Base-by-base conservation (phyloP, 2,797 vertebrate species). In the Salarias fasciatus region DNA sequence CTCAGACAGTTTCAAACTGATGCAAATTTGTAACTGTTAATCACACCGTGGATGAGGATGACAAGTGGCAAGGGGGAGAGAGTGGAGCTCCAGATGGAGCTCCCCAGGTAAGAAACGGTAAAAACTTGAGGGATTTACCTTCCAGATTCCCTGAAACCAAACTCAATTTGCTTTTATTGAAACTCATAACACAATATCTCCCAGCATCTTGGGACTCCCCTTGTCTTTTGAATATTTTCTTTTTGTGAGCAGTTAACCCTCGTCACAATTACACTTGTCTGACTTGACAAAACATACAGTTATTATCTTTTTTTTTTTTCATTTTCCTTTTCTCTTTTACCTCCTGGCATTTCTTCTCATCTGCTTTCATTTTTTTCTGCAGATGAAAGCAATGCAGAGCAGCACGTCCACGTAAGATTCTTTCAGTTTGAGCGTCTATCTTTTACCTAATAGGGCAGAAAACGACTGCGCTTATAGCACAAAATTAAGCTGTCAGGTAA, bases 1-100 rank as follows among this genome's bases (percentile, higher is more conserved):
- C 53, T 56, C 53, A 80, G 64, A 70, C 80, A 79, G 73, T 82
- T 82, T 86, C 53, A 78, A 67, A 80, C 55, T 15, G 61, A 92
- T 92, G 91, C 90, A 93, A 91, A 93, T 93, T 72, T 75, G 57
- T 68, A 87, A 90, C 89, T 47, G 77, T 82, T 89, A 79, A 88
- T 89, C 77, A 82, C 41, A 33, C 41, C 38, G 46, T 5, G 53
- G 37, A 51, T 11, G 46, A 30, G 49, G 24, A 57, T 69, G 75
- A 80, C 67, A 75, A 31, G 80, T 70, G 85, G 58, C 9, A 33
- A 68, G 42, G n/a, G 31, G 6, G 67, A 44, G 49, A 74, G n/a
- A 5, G 43, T 33, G 12, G 5, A 7, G 24, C 14, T 75, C 33
- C 62, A 86, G 83, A 72, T 87, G 72, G 54, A 82, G 59, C 41